Percentiles rank a stretch among this genome's conserved stretches.
Evolutionary conservation across 2,888 invertebrate species (phyloP).

Genomic region (Rhingia rostrata): DNA sequence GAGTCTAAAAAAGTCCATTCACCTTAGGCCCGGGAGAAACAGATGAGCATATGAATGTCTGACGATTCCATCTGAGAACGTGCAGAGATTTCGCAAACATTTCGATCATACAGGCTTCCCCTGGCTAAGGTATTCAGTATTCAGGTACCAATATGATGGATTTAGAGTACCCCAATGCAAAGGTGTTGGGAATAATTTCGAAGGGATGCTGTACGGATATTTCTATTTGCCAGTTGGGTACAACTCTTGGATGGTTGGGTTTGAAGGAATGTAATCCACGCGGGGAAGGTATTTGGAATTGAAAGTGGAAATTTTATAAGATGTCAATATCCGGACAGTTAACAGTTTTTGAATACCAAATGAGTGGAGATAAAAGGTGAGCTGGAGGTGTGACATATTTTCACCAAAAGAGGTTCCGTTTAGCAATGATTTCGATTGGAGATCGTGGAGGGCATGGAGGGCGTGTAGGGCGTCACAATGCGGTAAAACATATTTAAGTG

Average conservation of each 20-base stretch:
- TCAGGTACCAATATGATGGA: conserved; percentile 43
- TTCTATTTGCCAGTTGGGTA: conserved; percentile 8
- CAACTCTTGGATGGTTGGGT: neutral
- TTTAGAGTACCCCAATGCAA: conserved; percentile 25
- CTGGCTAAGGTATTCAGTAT: conserved; percentile 31
- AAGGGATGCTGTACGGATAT: conserved; percentile 28
- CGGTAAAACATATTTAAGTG: too few relatives aligned
- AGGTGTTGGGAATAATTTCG: conserved; percentile 17
- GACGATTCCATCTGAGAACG: conserved; percentile 34
- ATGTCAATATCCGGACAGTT: conserved; percentile 67
- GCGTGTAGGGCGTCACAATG: too few relatives aligned
- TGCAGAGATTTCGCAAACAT: conserved; percentile 35
- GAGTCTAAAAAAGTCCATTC: conserved; percentile 47
- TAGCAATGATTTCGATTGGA: neutral
- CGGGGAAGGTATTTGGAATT: conserved; percentile 16
- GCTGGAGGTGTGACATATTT: neutral
- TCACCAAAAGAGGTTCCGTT: neutral
- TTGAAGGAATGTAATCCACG: neutral
- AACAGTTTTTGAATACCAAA: conserved; percentile 57
- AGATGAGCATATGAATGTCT: conserved; percentile 25
- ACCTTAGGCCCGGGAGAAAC: conserved; percentile 51
- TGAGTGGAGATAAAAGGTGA: conserved; percentile 3
- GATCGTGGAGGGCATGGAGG: too few relatives aligned
- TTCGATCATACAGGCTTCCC: conserved; percentile 13
- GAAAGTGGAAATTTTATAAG: conserved; percentile 56